Conservation (phyloP, 2,888 invertebrate genomes). For the Xanthia icteritia region DNA sequence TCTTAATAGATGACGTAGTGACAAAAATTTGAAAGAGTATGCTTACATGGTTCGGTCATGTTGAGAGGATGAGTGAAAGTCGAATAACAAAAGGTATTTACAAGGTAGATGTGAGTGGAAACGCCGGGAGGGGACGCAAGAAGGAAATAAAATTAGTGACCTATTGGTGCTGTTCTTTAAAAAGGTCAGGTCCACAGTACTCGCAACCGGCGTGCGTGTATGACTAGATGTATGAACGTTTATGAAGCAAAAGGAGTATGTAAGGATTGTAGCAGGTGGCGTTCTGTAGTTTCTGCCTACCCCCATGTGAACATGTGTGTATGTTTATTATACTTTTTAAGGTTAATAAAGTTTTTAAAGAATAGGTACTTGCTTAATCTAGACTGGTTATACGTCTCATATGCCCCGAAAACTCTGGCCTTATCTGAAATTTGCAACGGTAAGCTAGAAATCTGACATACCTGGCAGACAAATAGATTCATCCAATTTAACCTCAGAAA, state of each 20-base stretch:
- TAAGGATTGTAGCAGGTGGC: not conserved
- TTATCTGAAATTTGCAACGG: not conserved
- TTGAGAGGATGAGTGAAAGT: not conserved
- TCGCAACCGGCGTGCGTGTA: not conserved
- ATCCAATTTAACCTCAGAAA: slow-evolving; percentile 8
- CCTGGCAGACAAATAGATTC: not conserved
- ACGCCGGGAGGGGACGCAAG: not conserved
- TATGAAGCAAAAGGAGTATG: not conserved
- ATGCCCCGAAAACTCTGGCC: not conserved
- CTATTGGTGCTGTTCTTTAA: not conserved
- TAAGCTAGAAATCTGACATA: not conserved
- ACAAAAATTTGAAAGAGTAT: not conserved
- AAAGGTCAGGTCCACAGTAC: not conserved
- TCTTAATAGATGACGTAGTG: not conserved
- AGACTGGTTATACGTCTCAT: no score
- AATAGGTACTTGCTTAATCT: no score
- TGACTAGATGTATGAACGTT: not conserved
- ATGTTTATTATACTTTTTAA: not conserved
- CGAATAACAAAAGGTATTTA: not conserved
- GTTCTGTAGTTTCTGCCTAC: no score
- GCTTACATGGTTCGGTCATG: not conserved
- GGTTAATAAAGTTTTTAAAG: no score
- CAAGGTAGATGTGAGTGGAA: not conserved
- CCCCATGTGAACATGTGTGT: not conserved
- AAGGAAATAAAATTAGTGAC: not conserved